Percentiles rank a stretch among this genome's conserved stretches.
Evolutionary conservation across 2,888 invertebrate species (phyloP).

Genomic region (Dolomedes plantarius): DNA sequence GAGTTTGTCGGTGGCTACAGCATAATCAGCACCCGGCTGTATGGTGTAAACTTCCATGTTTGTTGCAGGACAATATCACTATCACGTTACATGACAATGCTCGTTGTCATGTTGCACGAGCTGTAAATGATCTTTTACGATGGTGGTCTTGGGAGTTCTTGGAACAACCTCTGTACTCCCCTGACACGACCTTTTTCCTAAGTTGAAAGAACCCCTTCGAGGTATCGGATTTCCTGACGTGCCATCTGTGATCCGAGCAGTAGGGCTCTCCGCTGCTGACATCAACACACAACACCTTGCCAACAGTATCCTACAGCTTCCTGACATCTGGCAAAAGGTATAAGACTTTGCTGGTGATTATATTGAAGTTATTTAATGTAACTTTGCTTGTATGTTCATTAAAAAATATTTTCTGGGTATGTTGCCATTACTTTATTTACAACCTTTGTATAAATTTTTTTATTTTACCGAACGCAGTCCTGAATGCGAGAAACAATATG

Average conservation of each 20-base stretch:
- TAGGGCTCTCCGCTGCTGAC: conserved; percentile 4
- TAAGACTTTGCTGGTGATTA: background rate
- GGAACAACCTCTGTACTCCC: conserved; percentile 3
- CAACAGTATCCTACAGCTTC: conserved; percentile 16
- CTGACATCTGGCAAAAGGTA: conserved; percentile 3
- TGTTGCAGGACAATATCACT: too few species aligned
- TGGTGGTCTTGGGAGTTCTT: background rate
- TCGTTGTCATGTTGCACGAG: background rate
- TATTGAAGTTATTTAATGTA: conserved; percentile 11
- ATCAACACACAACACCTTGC: conserved; percentile 31
- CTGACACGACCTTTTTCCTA: conserved; percentile 9
- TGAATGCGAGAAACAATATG: too few species aligned
- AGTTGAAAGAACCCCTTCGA: conserved; percentile 19
- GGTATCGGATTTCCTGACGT: conserved; percentile 14
- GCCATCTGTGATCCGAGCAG: background rate
- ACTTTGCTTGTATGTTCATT: conserved; percentile 13
- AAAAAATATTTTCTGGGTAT: background rate
- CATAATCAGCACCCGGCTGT: too few species aligned
- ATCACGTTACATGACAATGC: conserved; percentile 4
- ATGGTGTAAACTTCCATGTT: too few species aligned
- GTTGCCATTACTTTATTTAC: too few species aligned
- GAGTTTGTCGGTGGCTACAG: too few species aligned
- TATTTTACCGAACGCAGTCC: too few species aligned
- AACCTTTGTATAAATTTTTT: too few species aligned
- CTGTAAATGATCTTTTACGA: background rate